Base-by-base conservation (phyloP, 1,140 invertebrate species). In the Neodiprion pinetum region DNA sequence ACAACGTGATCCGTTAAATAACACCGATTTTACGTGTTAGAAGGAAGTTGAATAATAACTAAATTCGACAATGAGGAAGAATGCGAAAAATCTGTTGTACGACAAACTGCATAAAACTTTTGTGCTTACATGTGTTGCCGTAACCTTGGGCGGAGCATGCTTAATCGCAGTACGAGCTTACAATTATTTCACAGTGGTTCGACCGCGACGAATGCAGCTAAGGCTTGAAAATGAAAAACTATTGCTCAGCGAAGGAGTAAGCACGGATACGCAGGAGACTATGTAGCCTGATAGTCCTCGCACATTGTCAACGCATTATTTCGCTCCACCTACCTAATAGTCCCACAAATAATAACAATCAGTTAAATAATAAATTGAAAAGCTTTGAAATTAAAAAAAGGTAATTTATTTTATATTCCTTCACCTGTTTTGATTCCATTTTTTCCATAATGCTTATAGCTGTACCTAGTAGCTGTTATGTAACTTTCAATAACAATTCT, bases 41-140 rank as follows among this genome's bases (percentile, higher is more conserved):
- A 40, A 40, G 28, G 28, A 40, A 40, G 28, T 40, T 40, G 28
- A 61, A 61, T 14, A 61, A 48, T n/a, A 71, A 71, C 40, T 12
- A 48, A 48, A 14, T 28, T n/a, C 11, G 17, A 76, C 17, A 23
- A 71, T 53, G 10, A 74, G 2, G 48, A 75, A 40, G 17, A 61
- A 61, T 61, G 5, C 0, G n/a, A 77, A 48, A 11, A 74, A 75
- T 21, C 75, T 61, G 3, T 1, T 81, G 0, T 80, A 77, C 14
- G 82, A 88, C 69, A 78, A 23, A 70, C n/a, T 86, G 1, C 86
- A 88, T 10, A 77, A 48, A 71, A 68, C 67, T 10, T 73, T 74
- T 71, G 82, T 86, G 23, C 73, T 10, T 0, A 4, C 75, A 3
- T 85, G 83, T 53, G 75, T 86, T 1, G 78, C 48, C 21, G 1